Evolutionary conservation across 2,797 vertebrate species (phyloP).

Genomic region (Agapornis canus): DNA sequence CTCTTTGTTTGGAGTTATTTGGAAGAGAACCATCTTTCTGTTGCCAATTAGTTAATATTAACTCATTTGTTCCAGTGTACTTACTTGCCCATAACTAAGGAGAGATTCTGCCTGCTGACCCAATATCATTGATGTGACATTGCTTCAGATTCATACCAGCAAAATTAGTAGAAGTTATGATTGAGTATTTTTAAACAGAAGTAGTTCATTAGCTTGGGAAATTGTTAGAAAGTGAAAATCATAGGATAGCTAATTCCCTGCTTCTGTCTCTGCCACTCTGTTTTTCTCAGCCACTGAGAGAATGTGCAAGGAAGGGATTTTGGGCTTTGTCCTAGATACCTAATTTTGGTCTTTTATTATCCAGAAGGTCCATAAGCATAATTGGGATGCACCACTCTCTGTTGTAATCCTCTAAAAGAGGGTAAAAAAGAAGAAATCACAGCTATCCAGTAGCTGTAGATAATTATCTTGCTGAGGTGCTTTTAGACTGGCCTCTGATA

Average conservation of each 20-base stretch:
- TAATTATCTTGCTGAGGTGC: background rate
- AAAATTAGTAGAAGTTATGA: background rate
- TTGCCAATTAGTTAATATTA: conserved; percentile 68
- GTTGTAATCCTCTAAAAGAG: background rate
- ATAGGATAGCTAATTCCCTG: background rate
- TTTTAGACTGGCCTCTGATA: background rate
- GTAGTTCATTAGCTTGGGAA: background rate
- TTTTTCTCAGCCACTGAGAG: background rate
- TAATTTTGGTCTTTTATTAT: background rate
- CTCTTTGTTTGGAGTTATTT: conserved; percentile 53
- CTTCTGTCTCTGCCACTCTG: background rate
- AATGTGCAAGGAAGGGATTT: background rate
- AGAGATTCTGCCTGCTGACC: conserved; percentile 32
- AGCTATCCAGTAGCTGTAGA: background rate
- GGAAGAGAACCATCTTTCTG: conserved; percentile 51
- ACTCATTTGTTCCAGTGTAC: conserved; percentile 58
- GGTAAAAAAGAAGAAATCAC: background rate
- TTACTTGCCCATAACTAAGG: conserved; percentile 60
- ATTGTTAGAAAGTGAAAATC: background rate
- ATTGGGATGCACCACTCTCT: background rate
- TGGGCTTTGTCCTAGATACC: background rate
- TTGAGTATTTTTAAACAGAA: background rate
- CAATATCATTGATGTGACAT: conserved; percentile 6
- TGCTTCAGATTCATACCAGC: conserved; percentile 1
- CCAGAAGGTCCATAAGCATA: background rate